A percentile compares a stretch with the other conserved stretches of the same genome.
Conservation (phyloP, 2,888 invertebrate genomes). For the Prostheceraeus crozeri region DNA sequence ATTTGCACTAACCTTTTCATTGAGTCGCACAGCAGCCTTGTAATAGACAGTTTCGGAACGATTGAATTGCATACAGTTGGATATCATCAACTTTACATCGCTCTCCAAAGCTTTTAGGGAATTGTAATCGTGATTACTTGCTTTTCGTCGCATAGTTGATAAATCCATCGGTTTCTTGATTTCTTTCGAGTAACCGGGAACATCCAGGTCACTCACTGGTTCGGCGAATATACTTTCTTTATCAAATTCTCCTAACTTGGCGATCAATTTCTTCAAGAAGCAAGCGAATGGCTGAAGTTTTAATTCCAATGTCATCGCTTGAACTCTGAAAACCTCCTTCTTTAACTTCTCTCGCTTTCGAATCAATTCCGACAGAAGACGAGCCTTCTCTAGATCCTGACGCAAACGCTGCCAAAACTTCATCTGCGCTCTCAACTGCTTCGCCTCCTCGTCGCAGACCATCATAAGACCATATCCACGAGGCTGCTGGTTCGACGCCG, state of each 20-base stretch:
- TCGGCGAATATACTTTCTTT: constrained; percentile 79
- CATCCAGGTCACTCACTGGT: constrained; percentile 63
- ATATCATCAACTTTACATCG: constrained; percentile 90
- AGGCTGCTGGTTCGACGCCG: too few relatives aligned
- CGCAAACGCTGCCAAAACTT: constrained; percentile 88
- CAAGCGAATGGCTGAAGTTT: constrained; percentile 18
- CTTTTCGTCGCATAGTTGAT: constrained; percentile 69
- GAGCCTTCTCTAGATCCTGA: constrained; percentile 83
- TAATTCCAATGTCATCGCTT: constrained; percentile 20
- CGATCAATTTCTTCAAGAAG: background rate
- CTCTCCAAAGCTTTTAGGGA: constrained; percentile 70
- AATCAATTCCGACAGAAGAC: constrained; percentile 82
- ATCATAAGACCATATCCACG: too few relatives aligned
- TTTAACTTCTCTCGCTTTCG: constrained; percentile 90
- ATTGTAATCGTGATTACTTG: constrained; percentile 56
- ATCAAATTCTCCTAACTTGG: constrained; percentile 60
- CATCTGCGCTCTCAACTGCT: constrained; percentile 55
- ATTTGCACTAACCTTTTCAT: too few relatives aligned
- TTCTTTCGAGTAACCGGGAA: constrained; percentile 37
- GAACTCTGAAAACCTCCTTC: constrained; percentile 62
- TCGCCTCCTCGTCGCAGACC: constrained; percentile 24
- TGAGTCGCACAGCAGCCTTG: too few relatives aligned
- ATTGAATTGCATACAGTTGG: too few relatives aligned
- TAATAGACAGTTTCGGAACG: too few relatives aligned
- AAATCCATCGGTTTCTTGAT: constrained; percentile 40